A percentile compares a stretch with the other conserved stretches of the same genome.
Evolutionary conservation across 2,797 vertebrate genomes (phyloP).

Genomic region (Paedocypris micromegethes): DNA sequence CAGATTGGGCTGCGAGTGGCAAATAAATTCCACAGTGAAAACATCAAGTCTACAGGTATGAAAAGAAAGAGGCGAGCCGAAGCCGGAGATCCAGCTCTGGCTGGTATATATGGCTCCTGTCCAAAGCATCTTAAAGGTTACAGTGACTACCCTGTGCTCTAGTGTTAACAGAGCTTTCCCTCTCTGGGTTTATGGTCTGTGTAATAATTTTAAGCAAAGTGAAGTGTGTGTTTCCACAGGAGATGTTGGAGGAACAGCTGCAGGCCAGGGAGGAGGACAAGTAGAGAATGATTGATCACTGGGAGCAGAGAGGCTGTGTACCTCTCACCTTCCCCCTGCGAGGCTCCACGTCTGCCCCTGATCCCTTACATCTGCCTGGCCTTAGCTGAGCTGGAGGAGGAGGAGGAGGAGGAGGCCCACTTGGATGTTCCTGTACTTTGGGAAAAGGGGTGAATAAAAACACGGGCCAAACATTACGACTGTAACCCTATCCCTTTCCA

Average conservation of each 20-base stretch:
- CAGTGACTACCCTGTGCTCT: conserved; percentile 65
- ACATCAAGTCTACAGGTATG: conserved; percentile 49
- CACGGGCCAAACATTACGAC: conserved; percentile 5
- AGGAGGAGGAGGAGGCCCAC: conserved; percentile 31
- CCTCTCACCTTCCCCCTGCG: conserved; percentile 54
- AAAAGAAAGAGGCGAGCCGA: conserved; percentile 48
- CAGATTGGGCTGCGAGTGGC: conserved; percentile 48
- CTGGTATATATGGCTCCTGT: conserved; percentile 62
- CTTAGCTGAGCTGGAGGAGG: conserved; percentile 31
- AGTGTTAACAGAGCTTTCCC: conserved; percentile 69
- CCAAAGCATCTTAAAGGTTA: conserved; percentile 70
- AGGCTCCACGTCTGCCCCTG: conserved; percentile 59
- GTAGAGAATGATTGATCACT: conserved; percentile 70
- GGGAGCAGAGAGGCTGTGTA: conserved; percentile 64
- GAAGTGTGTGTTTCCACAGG: conserved; percentile 64
- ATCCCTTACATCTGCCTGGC: conserved; percentile 68
- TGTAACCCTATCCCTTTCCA: not conserved
- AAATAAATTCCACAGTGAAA: conserved; percentile 61
- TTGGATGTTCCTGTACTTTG: conserved; percentile 6
- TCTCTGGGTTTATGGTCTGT: conserved; percentile 69
- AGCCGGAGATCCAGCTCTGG: conserved; percentile 53
- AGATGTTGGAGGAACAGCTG: conserved; percentile 63
- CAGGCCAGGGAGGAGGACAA: conserved; percentile 70
- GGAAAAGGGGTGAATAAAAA: conserved; percentile 14
- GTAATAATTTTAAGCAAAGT: conserved; percentile 74